Evolutionary conservation across 2,888 invertebrate species (phyloP).

Genomic region (Uloborus plumipes): DNA sequence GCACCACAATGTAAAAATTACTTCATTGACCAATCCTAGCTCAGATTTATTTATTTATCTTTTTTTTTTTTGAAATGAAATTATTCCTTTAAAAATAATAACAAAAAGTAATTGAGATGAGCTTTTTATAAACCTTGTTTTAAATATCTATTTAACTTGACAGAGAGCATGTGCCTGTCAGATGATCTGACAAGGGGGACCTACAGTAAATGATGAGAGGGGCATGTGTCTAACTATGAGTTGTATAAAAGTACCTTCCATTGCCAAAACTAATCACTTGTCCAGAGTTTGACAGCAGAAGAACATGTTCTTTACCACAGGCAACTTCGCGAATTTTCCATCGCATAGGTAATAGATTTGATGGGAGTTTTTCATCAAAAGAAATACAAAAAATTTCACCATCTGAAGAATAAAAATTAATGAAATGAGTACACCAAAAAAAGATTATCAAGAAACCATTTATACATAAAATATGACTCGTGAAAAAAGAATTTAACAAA

Average conservation of each 20-base stretch:
- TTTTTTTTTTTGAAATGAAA: no score
- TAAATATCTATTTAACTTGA: no score
- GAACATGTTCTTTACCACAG: constrained; percentile 86
- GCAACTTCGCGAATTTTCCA: constrained; percentile 71
- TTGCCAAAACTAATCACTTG: constrained; percentile 86
- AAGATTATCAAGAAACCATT: background rate
- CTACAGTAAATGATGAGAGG: no score
- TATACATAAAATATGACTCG: background rate
- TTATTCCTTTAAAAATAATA: no score
- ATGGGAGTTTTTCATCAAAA: background rate
- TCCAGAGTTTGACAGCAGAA: constrained; percentile 80
- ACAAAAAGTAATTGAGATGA: no score
- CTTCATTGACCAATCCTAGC: no score
- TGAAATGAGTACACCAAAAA: background rate
- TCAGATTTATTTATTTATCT: no score
- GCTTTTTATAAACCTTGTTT: no score
- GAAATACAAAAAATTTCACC: constrained; percentile 18
- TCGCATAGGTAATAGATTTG: background rate
- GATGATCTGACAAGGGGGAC: no score
- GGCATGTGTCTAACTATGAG: background rate
- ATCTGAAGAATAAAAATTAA: constrained; percentile 23
- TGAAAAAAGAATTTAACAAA: no score
- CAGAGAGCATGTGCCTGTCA: no score
- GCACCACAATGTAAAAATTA: no score
- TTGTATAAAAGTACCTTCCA: constrained; percentile 78